Conservation (phyloP, 2,113 vertebrate genomes). For the Tilapia sparmanii region DNA sequence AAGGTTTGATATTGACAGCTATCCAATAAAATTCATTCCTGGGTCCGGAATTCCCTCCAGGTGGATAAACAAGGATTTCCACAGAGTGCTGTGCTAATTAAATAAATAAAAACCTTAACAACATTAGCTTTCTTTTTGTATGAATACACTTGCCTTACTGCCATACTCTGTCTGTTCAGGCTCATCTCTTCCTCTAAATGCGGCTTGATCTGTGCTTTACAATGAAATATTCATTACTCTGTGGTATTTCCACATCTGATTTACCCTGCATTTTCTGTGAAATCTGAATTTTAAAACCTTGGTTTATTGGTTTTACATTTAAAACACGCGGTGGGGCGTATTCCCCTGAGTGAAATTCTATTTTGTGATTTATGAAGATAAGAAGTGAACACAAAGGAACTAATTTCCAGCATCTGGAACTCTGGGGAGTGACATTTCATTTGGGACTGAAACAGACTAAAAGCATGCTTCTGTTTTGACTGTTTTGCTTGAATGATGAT, state of each 20-base stretch:
- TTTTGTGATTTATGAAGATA: conserved; percentile 40
- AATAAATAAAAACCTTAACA: conserved; percentile 54
- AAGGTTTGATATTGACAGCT: conserved; percentile 63
- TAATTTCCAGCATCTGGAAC: conserved; percentile 30
- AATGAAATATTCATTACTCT: conserved; percentile 67
- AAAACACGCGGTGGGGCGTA: not conserved
- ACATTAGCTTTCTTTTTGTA: conserved; percentile 34
- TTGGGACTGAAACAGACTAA: conserved; percentile 9
- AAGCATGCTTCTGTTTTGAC: conserved; percentile 1
- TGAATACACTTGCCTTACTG: not conserved
- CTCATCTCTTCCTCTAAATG: conserved; percentile 3
- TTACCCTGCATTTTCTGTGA: conserved; percentile 12
- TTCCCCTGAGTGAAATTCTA: conserved; percentile 27
- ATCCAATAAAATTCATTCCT: conserved; percentile 40
- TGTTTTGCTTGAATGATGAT: conserved; percentile 7
- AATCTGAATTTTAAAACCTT: conserved; percentile 47
- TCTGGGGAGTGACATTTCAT: conserved; percentile 28
- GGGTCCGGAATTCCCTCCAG: conserved; percentile 49
- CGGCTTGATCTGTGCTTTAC: conserved; percentile 24
- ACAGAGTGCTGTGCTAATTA: conserved; percentile 42
- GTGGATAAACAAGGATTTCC: conserved; percentile 55
- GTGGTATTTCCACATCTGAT: conserved; percentile 42
- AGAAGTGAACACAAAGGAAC: conserved; percentile 26
- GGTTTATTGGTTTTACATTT: conserved; percentile 54
- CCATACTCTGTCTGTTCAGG: not conserved